Base-by-base conservation (phyloP, 1,140 invertebrate genomes). In the Holotrichia oblita region DNA sequence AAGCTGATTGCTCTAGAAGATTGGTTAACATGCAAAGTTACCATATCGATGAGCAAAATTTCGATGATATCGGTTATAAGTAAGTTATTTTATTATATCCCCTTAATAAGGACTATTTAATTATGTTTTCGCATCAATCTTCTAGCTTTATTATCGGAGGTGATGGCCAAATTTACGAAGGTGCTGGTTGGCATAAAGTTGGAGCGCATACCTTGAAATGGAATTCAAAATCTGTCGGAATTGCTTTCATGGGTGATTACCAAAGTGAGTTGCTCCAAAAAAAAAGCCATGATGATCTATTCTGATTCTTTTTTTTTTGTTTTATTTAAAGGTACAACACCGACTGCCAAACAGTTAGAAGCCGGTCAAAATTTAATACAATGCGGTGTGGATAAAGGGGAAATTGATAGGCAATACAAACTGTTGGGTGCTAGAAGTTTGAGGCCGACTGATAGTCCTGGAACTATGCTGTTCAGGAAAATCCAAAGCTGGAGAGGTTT, bases 111-210 rank as follows among this genome's bases (percentile, higher is more conserved):
- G n/a, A n/a, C n/a, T n/a, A n/a, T n/a, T 34, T 34, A 34, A 34
- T 41, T 14, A 12, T 20, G 41, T 4, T 27, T 41, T 74, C 17
- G 27, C 4, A 17, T n/a, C n/a, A n/a, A 17, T 27, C 41, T 22
- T 41, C 41, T 87, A 95, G 92, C 82, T 95, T 95, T 81, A 79
- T 95, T 8, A 90, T 95, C 77, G 94, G 94, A 0, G 93, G 92
- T 34, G 94, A 95, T 86, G 94, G 94, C 2, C 89, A 91, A 20
- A 88, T 94, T 12, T 95, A 95, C 82, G 93, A 95, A 87, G 94
- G 93, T 7, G 86, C 89, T 10, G 94, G 94, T 0, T 96, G 94
- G 94, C 89, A 91, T 41, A 87, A 89, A 75, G 89, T 91, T 0
- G 94, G 94, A 0, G 91, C 93, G 0, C 94, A 95, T 82, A 93